A percentile compares a stretch with the other conserved stretches of the same genome.
Evolutionary conservation across 37 sponge, comb jelly and placozoan genomes (phyloP).

Genomic region (Haliclona indistincta): DNA sequence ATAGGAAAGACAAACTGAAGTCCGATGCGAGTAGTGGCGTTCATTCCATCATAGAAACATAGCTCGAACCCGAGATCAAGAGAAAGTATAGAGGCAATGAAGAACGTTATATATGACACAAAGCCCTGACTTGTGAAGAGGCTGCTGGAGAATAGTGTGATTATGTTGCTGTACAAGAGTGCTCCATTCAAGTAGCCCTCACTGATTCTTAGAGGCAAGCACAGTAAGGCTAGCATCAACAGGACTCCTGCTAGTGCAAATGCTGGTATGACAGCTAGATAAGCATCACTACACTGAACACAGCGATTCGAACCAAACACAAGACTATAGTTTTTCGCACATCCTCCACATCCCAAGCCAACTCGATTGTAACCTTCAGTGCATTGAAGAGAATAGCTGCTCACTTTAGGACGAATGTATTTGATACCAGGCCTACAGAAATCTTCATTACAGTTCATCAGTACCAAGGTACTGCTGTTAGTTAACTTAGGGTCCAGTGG

Average conservation of each 20-base stretch:
- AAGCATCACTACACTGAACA: constrained; percentile 12
- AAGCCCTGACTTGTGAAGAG: not conserved
- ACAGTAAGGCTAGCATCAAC: constrained; percentile 6
- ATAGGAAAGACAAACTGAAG: constrained; percentile 42
- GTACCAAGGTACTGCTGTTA: not conserved
- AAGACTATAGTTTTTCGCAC: constrained; percentile 25
- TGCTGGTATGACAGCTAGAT: not conserved
- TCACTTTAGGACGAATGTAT: not conserved
- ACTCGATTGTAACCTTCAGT: constrained; percentile 13
- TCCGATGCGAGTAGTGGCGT: not conserved
- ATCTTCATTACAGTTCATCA: constrained; percentile 9
- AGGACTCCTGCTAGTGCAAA: constrained; percentile 27
- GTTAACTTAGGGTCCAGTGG: not conserved
- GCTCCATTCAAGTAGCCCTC: constrained; percentile 48
- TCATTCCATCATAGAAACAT: constrained; percentile 55
- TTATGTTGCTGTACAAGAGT: constrained; percentile 36
- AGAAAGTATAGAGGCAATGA: constrained; percentile 19
- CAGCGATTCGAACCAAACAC: constrained; percentile 50
- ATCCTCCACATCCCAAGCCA: constrained; percentile 42
- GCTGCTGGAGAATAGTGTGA: constrained; percentile 1
- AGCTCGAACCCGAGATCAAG: constrained; percentile 24
- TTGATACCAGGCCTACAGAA: constrained; percentile 10
- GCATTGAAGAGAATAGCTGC: constrained; percentile 22
- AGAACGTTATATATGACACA: constrained; percentile 14
- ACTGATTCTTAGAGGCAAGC: constrained; percentile 23